These are phyloP conservation scores for Limosa lapponica DNA, from an alignment of 2,797 vertebrate genomes.

Conservation along the genomic window DNA sequence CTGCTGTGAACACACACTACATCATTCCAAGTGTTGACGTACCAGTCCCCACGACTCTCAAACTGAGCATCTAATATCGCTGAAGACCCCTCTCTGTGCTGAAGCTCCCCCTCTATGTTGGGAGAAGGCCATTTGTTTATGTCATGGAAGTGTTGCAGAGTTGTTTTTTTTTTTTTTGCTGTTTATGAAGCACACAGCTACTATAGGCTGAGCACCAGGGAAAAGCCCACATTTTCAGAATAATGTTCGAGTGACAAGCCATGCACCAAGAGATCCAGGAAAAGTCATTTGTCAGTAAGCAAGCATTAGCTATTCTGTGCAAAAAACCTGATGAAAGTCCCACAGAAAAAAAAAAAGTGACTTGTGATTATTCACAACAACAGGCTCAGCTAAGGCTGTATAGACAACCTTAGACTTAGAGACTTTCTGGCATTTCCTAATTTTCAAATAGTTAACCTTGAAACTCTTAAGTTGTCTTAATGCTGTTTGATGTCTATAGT, in stretches of 20 bases:
- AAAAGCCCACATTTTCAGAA: background rate
- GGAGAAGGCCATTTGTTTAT: background rate
- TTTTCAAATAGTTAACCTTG: background rate
- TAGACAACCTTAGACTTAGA: too few species aligned
- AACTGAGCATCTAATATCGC: background rate
- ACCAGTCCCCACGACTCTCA: background rate
- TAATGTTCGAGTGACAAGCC: background rate
- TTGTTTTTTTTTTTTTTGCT: background rate
- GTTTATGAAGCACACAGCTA: background rate
- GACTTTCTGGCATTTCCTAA: background rate
- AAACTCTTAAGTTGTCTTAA: background rate
- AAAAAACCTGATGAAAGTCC: background rate
- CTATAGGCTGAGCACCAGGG: background rate
- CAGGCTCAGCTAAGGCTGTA: background rate
- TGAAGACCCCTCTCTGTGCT: background rate
- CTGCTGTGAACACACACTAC: background rate
- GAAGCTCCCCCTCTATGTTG: fast-evolving
- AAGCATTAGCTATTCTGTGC: background rate
- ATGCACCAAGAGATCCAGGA: background rate
- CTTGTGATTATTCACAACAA: background rate
- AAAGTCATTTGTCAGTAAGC: background rate
- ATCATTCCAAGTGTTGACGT: fast-evolving
- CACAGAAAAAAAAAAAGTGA: background rate
- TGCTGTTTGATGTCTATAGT: background rate
- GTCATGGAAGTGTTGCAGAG: background rate